Evolutionary conservation across 2,797 vertebrate species (phyloP).

Genomic region (Morelia viridis): DNA sequence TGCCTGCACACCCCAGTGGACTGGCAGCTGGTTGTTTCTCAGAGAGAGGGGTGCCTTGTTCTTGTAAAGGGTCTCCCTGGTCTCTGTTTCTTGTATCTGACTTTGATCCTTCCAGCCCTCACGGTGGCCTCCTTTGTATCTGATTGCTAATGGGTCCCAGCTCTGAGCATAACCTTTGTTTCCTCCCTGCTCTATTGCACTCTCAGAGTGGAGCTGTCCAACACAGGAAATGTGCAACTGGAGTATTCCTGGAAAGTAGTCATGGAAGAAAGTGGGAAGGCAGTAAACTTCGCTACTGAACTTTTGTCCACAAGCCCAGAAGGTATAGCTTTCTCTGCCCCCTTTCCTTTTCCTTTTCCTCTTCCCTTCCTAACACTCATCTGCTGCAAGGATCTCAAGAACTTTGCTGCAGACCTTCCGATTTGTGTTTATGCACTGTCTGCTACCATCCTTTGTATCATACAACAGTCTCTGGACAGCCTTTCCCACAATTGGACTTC

Average conservation of each 20-base stretch:
- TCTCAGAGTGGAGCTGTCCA: constrained; percentile 79
- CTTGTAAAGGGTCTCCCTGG: too few relatives aligned
- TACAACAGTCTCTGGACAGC: neutral
- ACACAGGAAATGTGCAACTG: constrained; percentile 79
- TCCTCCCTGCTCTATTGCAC: neutral
- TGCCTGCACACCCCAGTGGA: too few relatives aligned
- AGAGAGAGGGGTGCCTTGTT: too few relatives aligned
- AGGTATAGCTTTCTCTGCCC: constrained; percentile 15
- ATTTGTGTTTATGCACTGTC: neutral
- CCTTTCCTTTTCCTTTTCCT: neutral
- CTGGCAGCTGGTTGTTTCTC: too few relatives aligned
- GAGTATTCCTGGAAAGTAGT: constrained; percentile 79
- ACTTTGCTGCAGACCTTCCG: neutral
- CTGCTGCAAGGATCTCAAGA: neutral
- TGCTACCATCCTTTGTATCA: neutral
- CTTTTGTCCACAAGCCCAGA: fast-evolving
- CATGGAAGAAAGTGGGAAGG: constrained; percentile 60
- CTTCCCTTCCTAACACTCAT: too few relatives aligned
- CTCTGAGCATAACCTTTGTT: neutral
- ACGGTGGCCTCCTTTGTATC: neutral
- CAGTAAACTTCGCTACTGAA: constrained; percentile 28
- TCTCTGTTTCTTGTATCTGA: neutral
- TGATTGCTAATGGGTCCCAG: too few relatives aligned
- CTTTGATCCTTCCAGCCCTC: neutral
- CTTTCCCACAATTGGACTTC: neutral